Evolutionary conservation across 1,140 invertebrate genomes (phyloP), one percentile per base, ranked within the genome.

Genomic region (Caligus rogercresseyi): DNA sequence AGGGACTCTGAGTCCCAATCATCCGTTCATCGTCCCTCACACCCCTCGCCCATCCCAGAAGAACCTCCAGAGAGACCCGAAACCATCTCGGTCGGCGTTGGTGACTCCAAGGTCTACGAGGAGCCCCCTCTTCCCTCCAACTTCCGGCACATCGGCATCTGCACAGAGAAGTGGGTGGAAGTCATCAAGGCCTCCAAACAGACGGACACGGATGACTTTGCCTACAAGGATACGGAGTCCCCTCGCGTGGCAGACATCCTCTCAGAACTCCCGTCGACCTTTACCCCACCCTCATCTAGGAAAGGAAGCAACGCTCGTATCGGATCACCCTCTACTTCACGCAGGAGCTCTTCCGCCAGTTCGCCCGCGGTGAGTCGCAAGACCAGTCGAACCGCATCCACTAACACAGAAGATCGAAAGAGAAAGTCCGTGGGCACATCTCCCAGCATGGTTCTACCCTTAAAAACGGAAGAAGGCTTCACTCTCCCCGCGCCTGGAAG

Each of bases 81-180:
- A 56, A 3, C 19, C 16, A 21, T 20, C 16, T 21, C 19, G 3
- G 57, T 63, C 57, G 61, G 61, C 19, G 61, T 63, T 24, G 61
- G 61, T 18, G 61, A 63, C n/a, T 63, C 11, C 24, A 58, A 63
- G 23, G 21, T 63, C 15, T 53, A 57, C 16, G 61, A 63, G 25
- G 61, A 63, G 24, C 61, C 61, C n/a, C n/a, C 25, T 24, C 43
- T 53, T 18, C 61, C 61, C 16, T 23, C 24, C 15, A 14, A 55
- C 21, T 62, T 59, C 21, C 21, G 61, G 31, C 23, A 56, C 16
- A 25, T 63, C 15, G 61, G 61, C 19, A 54, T 63, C 15, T 63
- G 61, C 54, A 63, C 61, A 16, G 61, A 63, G 25, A 63, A 63
- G 25, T 63, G 61, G 61, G 61, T 63, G 18, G 61, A 63, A 25